These are phyloP conservation scores for Neoaliturus tenellus DNA, from an alignment of 2,888 invertebrate species.

Conservation along the genomic window DNA sequence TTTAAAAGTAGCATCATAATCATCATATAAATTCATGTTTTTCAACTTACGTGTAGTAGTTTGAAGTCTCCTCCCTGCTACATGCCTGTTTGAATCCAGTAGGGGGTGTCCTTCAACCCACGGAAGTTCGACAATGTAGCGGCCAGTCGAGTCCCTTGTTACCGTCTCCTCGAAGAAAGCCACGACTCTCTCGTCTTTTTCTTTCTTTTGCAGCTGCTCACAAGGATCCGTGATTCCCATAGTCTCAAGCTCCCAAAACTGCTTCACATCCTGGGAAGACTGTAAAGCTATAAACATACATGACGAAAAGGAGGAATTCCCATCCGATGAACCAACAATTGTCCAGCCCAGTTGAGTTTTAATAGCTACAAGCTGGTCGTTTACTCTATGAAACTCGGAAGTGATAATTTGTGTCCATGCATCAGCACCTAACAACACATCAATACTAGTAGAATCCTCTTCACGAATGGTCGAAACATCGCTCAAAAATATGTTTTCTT, in stretches of 20 bases:
- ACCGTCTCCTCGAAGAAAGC: not conserved
- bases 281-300: not conserved
- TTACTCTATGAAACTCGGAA: no score
- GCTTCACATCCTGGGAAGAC: not conserved
- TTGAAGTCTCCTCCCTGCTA: not conserved
- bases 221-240: not conserved
- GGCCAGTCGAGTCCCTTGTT: not conserved
- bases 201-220: not conserved
- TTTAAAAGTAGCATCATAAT: not conserved
- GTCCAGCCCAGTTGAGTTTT: not conserved
- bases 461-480: no score
- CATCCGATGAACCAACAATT: not conserved
- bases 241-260: not conserved
- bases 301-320: not conserved
- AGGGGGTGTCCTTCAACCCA: not conserved
- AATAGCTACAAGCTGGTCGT: no score
- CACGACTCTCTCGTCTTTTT: not conserved
- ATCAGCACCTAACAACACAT: no score
- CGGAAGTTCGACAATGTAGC: not conserved
- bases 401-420: no score
- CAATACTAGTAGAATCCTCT: no score
- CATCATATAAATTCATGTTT: constrained; percentile 13
- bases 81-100: not conserved
- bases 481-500: no score
- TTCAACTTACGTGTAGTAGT: not conserved